Conservation (phyloP, 1,140 invertebrate genomes). For the Holcopasites calliopsidis region DNA sequence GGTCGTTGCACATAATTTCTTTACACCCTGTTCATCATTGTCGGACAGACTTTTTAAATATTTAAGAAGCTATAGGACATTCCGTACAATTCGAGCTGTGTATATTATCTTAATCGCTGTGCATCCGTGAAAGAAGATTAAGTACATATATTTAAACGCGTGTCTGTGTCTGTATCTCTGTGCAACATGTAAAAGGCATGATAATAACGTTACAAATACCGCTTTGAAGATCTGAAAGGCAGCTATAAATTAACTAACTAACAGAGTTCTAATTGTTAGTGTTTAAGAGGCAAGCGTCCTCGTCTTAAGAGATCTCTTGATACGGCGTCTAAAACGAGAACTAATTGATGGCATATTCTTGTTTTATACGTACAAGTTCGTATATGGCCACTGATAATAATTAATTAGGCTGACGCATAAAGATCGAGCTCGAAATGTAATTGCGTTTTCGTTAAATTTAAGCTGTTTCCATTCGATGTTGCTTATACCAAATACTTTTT, state of each 20-base stretch:
- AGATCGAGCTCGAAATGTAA: too few relatives aligned
- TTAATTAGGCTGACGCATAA: too few relatives aligned
- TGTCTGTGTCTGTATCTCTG: slow-evolving; percentile 30
- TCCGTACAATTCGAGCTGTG: slow-evolving; percentile 32
- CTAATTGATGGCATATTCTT: neutral
- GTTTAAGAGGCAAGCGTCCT: slow-evolving; percentile 9
- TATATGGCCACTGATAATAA: too few relatives aligned
- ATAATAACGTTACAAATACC: neutral
- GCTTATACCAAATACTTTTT: slow-evolving; percentile 13
- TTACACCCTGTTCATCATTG: neutral
- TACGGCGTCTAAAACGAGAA: neutral
- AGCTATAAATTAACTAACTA: neutral
- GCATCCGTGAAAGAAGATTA: slow-evolving; percentile 9
- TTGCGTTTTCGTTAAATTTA: too few relatives aligned
- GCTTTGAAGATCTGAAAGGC: neutral
- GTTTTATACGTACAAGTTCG: neutral
- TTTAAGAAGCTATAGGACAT: slow-evolving; percentile 36
- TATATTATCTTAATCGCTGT: slow-evolving; percentile 43
- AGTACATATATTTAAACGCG: slow-evolving; percentile 41
- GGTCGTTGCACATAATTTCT: too few relatives aligned
- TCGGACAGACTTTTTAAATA: neutral
- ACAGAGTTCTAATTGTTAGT: slow-evolving; percentile 28
- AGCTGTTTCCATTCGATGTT: neutral
- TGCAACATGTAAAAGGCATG: slow-evolving; percentile 26
- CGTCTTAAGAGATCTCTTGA: too few relatives aligned